Base-by-base conservation (phyloP, 2,888 invertebrate genomes). In the Timema cristinae region DNA sequence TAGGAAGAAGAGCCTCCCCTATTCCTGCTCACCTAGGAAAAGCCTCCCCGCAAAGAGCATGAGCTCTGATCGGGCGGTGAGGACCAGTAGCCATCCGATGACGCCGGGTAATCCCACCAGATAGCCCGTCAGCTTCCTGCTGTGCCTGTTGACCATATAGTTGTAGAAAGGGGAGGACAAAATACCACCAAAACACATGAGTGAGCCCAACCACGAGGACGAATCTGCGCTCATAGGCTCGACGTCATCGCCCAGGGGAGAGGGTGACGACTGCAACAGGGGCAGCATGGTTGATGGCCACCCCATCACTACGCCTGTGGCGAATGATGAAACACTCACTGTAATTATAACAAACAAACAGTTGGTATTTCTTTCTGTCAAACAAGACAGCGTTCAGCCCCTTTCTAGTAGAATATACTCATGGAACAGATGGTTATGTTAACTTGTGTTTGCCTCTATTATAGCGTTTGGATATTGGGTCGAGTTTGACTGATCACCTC, bases 1-100 rank as follows among this genome's bases (percentile, higher is more conserved):
- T 32, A 32, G 32, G 32, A 32, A 2, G 4, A 32, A 32, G 32
- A 32, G 4, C 32, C 32, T 32, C 32, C 32, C 32, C 32, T 4
- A 32, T 4, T 32, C 32, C 32, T 32, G 16, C 63, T 8, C 63
- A 63, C 63, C 63, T 10, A 63, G 63, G 11, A 63, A 10, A 32
- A 63, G 47, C 63, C 63, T 16, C 47, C 47, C 63, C 47, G 63
- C 9, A 13, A 63, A 13, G 10, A 89, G 81, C 54, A 84, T 79
- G 0, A 76, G 77, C 0, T 84, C 79, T 13, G 84, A 82, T 5
- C 79, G 80, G 0, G 87, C 84, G 47, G 85, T 80, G 5, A 85
- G 81, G 51, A 88, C 85, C 4, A 87, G 78, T 0, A 86, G 73
- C 88, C 89, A 91, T 1, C 87, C 86, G 52, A 87, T 10, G 78